Percentiles rank a stretch among this genome's conserved stretches.
These are phyloP conservation scores for Cinara cedri DNA, from an alignment of 2,888 invertebrate genomes.

Conservation along the genomic window DNA sequence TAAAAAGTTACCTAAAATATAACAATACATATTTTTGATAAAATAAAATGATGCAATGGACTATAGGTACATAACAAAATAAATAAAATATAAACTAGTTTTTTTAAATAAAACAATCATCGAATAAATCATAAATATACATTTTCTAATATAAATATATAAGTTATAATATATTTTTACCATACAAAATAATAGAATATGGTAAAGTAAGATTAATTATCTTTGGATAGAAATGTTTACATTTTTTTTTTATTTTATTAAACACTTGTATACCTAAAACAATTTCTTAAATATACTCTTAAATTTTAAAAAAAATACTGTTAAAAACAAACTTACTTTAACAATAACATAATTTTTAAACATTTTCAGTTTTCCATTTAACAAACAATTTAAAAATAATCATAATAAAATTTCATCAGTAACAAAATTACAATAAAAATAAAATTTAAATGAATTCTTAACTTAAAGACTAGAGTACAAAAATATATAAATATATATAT, in stretches of 20 bases:
- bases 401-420: neutral
- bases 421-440: neutral
- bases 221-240: conserved; percentile 38
- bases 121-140: neutral
- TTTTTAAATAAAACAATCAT: neutral
- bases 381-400: neutral
- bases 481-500: neutral
- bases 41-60: neutral
- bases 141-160: neutral
- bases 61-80: neutral
- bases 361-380: neutral
- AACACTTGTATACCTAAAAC: neutral
- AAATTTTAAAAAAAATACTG: conserved; percentile 40
- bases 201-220: conserved; percentile 22
- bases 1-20: neutral
- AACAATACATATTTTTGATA: conserved; percentile 1
- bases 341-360: conserved; percentile 20
- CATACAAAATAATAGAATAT: conserved; percentile 16
- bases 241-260: neutral
- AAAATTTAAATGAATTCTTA: conserved; percentile 11
- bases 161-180: neutral
- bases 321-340: conserved; percentile 22
- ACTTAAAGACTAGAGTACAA: conserved; percentile 24
- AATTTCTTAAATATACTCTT: conserved; percentile 16
- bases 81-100: neutral